Evolutionary conservation across 2,888 invertebrate genomes (phyloP).

Genomic region (Chymomyza fuscimana): DNA sequence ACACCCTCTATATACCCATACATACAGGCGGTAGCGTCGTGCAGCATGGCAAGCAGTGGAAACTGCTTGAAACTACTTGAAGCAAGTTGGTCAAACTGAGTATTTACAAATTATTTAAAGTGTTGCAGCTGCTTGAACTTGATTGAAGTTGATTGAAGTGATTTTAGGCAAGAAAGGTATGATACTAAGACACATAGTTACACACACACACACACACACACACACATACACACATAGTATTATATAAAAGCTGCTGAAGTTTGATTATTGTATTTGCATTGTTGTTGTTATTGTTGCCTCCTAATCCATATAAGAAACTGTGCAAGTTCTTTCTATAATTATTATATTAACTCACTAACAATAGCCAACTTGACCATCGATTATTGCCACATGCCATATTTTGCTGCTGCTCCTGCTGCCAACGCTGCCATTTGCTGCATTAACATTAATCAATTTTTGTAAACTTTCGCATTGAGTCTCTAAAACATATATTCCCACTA

Average conservation of each 20-base stretch:
- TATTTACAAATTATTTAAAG: neutral
- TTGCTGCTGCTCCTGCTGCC: neutral
- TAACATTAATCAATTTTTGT: neutral
- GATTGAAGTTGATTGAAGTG: neutral
- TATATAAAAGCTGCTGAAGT: constrained; percentile 6
- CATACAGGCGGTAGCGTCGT: constrained; percentile 6
- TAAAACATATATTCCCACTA: neutral
- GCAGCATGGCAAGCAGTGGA: constrained; percentile 26
- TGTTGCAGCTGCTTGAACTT: neutral
- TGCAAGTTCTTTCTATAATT: neutral
- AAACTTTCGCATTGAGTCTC: neutral
- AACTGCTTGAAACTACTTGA: constrained; percentile 42
- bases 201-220: constrained; percentile 8
- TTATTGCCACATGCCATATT: constrained; percentile 1
- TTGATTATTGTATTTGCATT: constrained; percentile 20
- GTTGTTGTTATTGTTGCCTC: constrained; percentile 25
- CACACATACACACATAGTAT: neutral
- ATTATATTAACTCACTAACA: neutral
- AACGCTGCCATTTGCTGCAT: constrained; percentile 1
- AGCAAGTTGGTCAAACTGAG: constrained; percentile 18
- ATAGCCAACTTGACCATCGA: neutral
- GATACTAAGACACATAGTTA: neutral
- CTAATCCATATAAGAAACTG: constrained; percentile 11
- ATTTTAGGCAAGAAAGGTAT: neutral
- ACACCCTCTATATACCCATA: constrained; percentile 10